Percentiles rank a stretch among this genome's conserved stretches.
phyloP scores from a whole-genome alignment of 2,888 invertebrate species.

The Drosophila monieri region DNA sequence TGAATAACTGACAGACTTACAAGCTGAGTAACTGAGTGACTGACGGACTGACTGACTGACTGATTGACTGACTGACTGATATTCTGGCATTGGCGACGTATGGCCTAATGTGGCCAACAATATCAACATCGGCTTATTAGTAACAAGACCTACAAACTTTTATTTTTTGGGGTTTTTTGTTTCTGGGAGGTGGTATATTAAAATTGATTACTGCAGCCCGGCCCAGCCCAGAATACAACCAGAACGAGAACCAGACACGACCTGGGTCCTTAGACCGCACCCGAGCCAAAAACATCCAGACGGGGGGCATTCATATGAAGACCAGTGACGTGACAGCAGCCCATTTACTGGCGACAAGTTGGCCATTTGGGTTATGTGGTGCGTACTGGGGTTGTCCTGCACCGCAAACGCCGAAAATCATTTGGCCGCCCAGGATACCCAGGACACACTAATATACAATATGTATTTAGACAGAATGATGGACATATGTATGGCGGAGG shows the following conservation, averaged over 20 bases:
- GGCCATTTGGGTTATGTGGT: conserved; percentile 72
- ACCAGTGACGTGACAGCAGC: conserved; percentile 68
- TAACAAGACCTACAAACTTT: conserved; percentile 27
- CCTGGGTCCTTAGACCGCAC: conserved; percentile 19
- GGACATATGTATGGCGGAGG: conserved; percentile 2
- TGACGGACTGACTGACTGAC: conserved; percentile 39
- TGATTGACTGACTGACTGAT: conserved; percentile 45
- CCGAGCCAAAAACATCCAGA: conserved; percentile 17
- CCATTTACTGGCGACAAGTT: conserved; percentile 74
- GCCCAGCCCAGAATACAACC: conserved; percentile 13
- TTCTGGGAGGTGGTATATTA: conserved; percentile 54
- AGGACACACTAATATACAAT: conserved; percentile 1
- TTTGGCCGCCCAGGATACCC: conserved; percentile 14
- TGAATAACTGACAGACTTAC: conserved; percentile 39
- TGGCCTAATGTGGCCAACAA: conserved; percentile 76
- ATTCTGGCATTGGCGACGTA: conserved; percentile 71
- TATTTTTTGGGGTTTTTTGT: not conserved
- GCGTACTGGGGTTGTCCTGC: conserved; percentile 47
- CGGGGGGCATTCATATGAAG: conserved; percentile 10
- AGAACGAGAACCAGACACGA: conserved; percentile 9
- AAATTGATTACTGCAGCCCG: conserved; percentile 68
- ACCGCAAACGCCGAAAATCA: conserved; percentile 14
- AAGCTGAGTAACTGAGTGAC: conserved; percentile 19
- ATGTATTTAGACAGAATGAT: not conserved
- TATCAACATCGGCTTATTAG: conserved; percentile 75